These are phyloP conservation scores for Sycophila texana DNA, from an alignment of 2,888 invertebrate genomes.

Conservation along the genomic window DNA sequence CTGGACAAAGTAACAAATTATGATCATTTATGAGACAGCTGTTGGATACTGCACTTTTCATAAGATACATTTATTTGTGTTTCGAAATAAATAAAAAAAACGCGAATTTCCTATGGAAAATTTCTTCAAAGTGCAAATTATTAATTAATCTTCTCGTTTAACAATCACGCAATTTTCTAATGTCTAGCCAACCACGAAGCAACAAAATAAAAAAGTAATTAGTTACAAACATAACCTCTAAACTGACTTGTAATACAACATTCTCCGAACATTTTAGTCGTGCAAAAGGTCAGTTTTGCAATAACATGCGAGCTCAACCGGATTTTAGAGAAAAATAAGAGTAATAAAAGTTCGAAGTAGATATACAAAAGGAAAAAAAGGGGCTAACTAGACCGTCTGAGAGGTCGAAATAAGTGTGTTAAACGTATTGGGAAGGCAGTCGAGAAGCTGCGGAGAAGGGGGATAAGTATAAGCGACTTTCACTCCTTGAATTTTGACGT, in stretches of 20 bases:
- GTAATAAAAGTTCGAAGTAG: too few species aligned
- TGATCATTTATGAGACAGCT: constrained; percentile 21
- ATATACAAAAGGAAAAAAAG: too few species aligned
- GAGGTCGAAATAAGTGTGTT: too few species aligned
- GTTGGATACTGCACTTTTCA: constrained; percentile 1
- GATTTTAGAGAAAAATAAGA: too few species aligned
- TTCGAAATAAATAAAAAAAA: neutral
- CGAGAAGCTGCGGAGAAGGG: too few species aligned
- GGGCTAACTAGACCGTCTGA: too few species aligned
- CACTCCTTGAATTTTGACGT: too few species aligned
- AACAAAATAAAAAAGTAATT: constrained; percentile 7
- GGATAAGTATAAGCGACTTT: too few species aligned
- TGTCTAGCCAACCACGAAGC: neutral
- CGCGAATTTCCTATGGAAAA: neutral
- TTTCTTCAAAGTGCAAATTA: neutral
- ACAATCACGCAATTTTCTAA: neutral
- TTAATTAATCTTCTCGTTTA: neutral
- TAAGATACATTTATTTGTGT: neutral
- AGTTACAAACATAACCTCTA: constrained; percentile 48
- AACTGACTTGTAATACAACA: neutral
- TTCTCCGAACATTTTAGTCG: too few species aligned
- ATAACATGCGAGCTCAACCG: too few species aligned
- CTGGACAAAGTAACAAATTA: constrained; percentile 12
- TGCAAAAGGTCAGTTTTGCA: too few species aligned
- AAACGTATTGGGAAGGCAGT: too few species aligned